Base-by-base conservation (phyloP, 2,113 vertebrate genomes). In the Calidris pugnax region DNA sequence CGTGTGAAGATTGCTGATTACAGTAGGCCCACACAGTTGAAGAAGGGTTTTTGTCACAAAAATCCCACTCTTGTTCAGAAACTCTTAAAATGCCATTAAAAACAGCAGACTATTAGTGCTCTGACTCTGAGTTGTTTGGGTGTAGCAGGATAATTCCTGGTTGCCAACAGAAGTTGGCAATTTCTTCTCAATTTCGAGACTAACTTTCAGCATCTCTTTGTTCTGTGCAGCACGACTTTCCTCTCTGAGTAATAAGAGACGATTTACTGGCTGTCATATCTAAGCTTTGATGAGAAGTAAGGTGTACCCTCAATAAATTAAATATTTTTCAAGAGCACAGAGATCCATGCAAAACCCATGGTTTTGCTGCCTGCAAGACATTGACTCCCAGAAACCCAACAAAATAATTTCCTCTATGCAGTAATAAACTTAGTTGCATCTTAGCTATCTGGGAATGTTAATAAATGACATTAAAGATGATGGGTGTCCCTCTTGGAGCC, bases 191-290 rank as follows among this genome's bases (percentile, higher is more conserved):
- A 26, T 97, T 96, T 92, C 41, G 43, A 83, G 90, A 89, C 87
- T 77, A 89, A 95, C 95, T 96, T 90, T 89, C 84, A 96, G 79
- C 83, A 90, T 92, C 89, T 67, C 63, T 76, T 89, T 95, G 87
- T 91, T 93, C 80, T 6, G 2, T 76, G 87, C 92, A 84, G 90
- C 95, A 88, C 3, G 1, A 76, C 90, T 97, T 97, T 95, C 76
- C 93, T 93, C 93, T 94, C 87, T 51, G 85, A 81, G 89, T 85
- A 85, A 55, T 71, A 87, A 84, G 56, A 87, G 94, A 85, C 82
- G 95, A 85, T 87, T 96, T 96, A 1, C 55, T 94, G 93, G 92
- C 63, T 90, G 91, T 73, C 79, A 28, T 72, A 67, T 87, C 95
- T 75, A 26, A 64, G 87, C 53, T 37, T 68, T 64, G 71, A 76